phyloP scores from a whole-genome alignment of 2,888 invertebrate genomes.

The Sphecodes monilicornis region DNA sequence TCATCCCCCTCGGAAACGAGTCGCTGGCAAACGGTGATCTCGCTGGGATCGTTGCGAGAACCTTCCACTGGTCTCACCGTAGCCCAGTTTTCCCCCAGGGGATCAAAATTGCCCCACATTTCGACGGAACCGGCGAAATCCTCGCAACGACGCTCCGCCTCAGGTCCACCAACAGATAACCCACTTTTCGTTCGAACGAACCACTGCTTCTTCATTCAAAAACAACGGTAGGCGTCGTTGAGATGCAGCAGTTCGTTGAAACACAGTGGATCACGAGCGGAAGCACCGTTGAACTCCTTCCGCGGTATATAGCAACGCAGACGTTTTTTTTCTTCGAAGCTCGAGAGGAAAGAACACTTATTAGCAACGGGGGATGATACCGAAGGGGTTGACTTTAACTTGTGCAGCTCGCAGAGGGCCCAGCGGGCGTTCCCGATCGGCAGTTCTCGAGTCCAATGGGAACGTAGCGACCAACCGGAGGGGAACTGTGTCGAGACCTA shows the following conservation, averaged over 20 bases:
- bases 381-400: conserved; percentile 2
- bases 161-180: background rate
- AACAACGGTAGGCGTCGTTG: background rate
- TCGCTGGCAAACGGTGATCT: conserved; percentile 23
- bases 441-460: background rate
- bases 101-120: background rate
- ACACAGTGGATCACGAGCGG: background rate
- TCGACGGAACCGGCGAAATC: background rate
- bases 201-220: too few species aligned
- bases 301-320: conserved; percentile 13
- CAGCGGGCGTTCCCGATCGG: background rate
- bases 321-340: conserved; percentile 5
- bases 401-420: background rate
- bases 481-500: conserved; percentile 4
- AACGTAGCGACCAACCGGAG: background rate
- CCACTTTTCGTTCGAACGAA: too few species aligned
- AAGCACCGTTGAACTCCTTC: background rate
- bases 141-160: background rate
- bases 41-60: conserved; percentile 13
- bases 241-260: background rate
- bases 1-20: background rate
- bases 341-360: conserved; percentile 19
- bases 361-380: conserved; percentile 4
- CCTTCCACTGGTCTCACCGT: background rate
- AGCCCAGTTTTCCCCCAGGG: background rate